Conservation (phyloP, 2,888 invertebrate species). For the Pandemis heparana region DNA sequence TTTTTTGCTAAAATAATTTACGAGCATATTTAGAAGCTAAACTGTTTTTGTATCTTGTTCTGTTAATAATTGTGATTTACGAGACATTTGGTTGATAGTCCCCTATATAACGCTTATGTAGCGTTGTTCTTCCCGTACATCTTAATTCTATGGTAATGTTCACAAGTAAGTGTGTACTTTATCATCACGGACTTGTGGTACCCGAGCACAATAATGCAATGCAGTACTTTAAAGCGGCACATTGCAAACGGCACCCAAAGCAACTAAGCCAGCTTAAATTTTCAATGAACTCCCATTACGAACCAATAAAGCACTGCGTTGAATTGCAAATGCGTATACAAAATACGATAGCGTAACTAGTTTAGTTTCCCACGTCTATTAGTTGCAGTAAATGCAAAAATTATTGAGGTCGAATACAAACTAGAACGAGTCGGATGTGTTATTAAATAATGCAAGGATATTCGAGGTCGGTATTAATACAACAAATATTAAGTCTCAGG, state of each 20-base stretch:
- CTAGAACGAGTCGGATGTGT: slow-evolving; percentile 44
- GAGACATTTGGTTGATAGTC: too few relatives aligned
- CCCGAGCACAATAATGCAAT: slow-evolving; percentile 57
- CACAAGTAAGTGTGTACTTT: slow-evolving; percentile 50
- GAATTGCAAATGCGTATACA: slow-evolving; percentile 65
- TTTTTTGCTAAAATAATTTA: too few relatives aligned
- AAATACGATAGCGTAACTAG: slow-evolving; percentile 57
- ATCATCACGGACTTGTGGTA: slow-evolving; percentile 65
- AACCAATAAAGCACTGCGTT: slow-evolving; percentile 63
- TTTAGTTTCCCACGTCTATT: slow-evolving; percentile 69
- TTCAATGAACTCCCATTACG: slow-evolving; percentile 58
- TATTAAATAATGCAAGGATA: slow-evolving; percentile 19
- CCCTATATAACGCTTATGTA: too few relatives aligned
- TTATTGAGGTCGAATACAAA: slow-evolving; percentile 31
- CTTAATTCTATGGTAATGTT: too few relatives aligned
- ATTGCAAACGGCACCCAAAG: slow-evolving; percentile 54
- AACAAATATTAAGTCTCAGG: not conserved
- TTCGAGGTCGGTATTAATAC: not conserved
- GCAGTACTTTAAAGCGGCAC: slow-evolving; percentile 58
- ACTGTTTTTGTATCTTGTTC: too few relatives aligned
- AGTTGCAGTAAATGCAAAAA: slow-evolving; percentile 50
- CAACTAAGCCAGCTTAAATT: slow-evolving; percentile 63
- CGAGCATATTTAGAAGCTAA: too few relatives aligned
- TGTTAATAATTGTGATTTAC: too few relatives aligned
- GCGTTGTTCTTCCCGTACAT: too few relatives aligned